A percentile compares a stretch with the other conserved stretches of the same genome.
Conservation (phyloP, 2,888 invertebrate genomes). For the Trissonchulus sp. region DNA sequence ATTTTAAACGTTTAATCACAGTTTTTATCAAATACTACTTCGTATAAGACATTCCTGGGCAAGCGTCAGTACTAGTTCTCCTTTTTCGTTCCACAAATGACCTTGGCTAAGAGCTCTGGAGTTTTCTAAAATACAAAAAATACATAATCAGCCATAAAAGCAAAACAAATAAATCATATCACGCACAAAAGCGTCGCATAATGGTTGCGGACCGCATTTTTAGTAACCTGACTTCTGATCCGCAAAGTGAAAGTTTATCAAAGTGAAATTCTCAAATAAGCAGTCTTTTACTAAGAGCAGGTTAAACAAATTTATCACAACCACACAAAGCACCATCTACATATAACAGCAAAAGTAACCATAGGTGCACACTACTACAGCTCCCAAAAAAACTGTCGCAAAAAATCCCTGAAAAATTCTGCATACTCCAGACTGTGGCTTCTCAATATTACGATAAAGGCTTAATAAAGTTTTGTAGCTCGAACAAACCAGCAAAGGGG, state of each 20-base stretch:
- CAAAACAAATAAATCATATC: no score
- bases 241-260: no score
- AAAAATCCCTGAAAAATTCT: not conserved
- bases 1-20: no score
- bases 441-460: no score
- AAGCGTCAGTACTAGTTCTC: slow-evolving; percentile 54
- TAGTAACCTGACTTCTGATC: no score
- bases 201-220: no score
- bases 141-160: not conserved
- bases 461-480: not conserved
- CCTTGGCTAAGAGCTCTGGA: slow-evolving; percentile 53
- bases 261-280: no score
- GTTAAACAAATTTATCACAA: not conserved
- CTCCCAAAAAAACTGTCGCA: not conserved
- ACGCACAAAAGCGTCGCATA: no score
- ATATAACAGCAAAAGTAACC: no score
- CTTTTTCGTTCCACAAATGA: slow-evolving; percentile 54
- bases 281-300: no score
- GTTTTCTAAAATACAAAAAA: slow-evolving; percentile 45
- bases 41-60: slow-evolving; percentile 55
- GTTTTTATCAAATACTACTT: not conserved
- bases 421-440: not conserved
- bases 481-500: not conserved
- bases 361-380: no score
- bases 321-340: not conserved